Base-by-base conservation (phyloP, 2,113 vertebrate genomes). In the Cyanoliseus patagonus region DNA sequence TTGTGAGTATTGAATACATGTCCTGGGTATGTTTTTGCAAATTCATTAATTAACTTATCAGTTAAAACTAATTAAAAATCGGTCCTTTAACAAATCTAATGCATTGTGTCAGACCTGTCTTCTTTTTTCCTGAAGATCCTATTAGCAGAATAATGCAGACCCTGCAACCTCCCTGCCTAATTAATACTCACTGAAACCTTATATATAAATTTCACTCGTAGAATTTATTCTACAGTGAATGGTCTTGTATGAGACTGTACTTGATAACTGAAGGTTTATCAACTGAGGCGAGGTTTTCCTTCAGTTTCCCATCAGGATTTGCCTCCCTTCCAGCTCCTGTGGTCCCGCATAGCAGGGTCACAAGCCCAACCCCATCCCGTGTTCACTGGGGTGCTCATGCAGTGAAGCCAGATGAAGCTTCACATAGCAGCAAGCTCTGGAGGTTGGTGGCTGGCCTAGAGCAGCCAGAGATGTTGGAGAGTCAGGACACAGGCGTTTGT, bases 1-100 rank as follows among this genome's bases (percentile, higher is more conserved):
- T 27, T 41, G 27, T 77, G 46, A 86, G 10, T 52, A 57, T 57
- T 30, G 7, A 78, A 90, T 81, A 47, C 83, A 86, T 73, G 93
- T 83, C 73, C 90, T 68, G 88, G 33, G 3, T 61, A 67, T 31
- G 83, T 88, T 90, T 93, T 81, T 95, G 93, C 83, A 84, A 96
- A 81, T 86, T 88, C 90, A 95, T 95, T 97, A 91, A 95, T 96
- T 95, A 92, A 96, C 90, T 96, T 95, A 97, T 95, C 93, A 94
- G 87, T 73, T 86, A 74, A 96, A 90, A 95, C 85, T 93, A 96
- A 97, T 96, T 97, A 94, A 94, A 94, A 88, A 75, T 63, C 1
- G 4, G 55, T 74, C 79, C 86, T 95, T 88, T 90, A 97, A 81
- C 83, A 92, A 88, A 86, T 95, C 55, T 92, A 92, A 92, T n/a